These are phyloP conservation scores for Acinonyx jubatus DNA, from an alignment of 2,113 vertebrate species.

Conservation along the genomic window DNA sequence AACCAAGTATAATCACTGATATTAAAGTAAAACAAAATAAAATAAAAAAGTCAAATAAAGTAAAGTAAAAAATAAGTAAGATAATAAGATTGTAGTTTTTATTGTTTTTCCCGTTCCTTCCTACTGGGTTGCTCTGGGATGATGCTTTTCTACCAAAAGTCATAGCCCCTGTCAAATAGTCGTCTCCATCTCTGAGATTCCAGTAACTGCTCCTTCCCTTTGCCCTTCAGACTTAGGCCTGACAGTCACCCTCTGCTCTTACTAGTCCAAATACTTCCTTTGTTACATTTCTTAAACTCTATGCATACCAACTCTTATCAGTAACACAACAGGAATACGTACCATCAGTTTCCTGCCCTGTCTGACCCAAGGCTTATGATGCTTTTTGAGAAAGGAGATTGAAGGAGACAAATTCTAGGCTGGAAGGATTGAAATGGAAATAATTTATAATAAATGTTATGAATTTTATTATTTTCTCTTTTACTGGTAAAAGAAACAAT, in stretches of 20 bases:
- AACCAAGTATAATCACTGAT: neutral
- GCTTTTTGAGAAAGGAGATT: neutral
- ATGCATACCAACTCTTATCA: neutral
- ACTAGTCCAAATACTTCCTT: neutral
- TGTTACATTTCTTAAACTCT: neutral
- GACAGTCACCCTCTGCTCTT: neutral
- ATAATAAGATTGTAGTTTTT: neutral
- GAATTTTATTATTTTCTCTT: neutral
- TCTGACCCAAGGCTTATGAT: neutral
- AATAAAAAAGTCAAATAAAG: neutral
- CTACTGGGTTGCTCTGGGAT: neutral
- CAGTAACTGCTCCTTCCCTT: neutral
- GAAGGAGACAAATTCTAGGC: neutral
- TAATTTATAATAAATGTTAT: neutral
- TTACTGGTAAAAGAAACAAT: conserved; percentile 11
- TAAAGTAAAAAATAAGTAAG: neutral
- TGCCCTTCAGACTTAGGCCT: neutral
- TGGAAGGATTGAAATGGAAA: neutral
- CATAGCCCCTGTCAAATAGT: neutral
- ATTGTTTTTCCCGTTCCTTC: neutral
- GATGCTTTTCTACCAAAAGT: neutral
- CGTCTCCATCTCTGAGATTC: neutral
- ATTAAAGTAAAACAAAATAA: neutral
- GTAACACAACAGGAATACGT: neutral
- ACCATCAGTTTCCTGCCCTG: neutral